phyloP scores from a whole-genome alignment of 1,140 invertebrate species.

The Dendroctonus valens region DNA sequence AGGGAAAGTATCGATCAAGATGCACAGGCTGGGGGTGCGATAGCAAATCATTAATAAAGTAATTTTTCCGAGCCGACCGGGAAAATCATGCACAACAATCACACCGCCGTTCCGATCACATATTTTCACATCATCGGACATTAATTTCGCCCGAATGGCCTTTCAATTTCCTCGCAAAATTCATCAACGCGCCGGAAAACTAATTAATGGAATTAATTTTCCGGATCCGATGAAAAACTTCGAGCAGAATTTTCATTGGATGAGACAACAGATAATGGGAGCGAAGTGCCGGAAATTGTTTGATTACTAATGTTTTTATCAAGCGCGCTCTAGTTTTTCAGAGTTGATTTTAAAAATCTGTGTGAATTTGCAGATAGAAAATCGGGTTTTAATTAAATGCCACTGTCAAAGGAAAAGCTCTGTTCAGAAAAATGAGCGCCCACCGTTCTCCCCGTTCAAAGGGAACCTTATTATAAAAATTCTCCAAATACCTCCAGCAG shows the following conservation, averaged over 20 bases:
- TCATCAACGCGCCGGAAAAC: slow-evolving; percentile 19
- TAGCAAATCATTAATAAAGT: too few species aligned
- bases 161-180: slow-evolving; percentile 24
- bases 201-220: slow-evolving; percentile 30
- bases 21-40: too few species aligned
- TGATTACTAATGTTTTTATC: not conserved
- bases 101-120: not conserved
- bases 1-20: too few species aligned
- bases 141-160: slow-evolving; percentile 14
- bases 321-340: not conserved
- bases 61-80: too few species aligned
- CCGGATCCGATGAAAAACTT: slow-evolving; percentile 8
- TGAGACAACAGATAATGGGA: slow-evolving; percentile 1
- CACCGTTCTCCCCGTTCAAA: too few species aligned
- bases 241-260: not conserved
- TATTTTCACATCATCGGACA: slow-evolving; percentile 21
- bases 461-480: too few species aligned
- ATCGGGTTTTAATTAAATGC: slow-evolving; percentile 1
- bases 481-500: too few species aligned
- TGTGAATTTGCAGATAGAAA: too few species aligned
- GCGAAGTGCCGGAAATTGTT: not conserved
- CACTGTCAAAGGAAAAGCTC: not conserved
- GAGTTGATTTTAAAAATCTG: too few species aligned
- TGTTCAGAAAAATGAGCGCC: not conserved
- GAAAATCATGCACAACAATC: not conserved